Percentiles rank a stretch among this genome's conserved stretches.
Conservation (phyloP, 2,888 invertebrate genomes). For the Andricus quercusramuli region DNA sequence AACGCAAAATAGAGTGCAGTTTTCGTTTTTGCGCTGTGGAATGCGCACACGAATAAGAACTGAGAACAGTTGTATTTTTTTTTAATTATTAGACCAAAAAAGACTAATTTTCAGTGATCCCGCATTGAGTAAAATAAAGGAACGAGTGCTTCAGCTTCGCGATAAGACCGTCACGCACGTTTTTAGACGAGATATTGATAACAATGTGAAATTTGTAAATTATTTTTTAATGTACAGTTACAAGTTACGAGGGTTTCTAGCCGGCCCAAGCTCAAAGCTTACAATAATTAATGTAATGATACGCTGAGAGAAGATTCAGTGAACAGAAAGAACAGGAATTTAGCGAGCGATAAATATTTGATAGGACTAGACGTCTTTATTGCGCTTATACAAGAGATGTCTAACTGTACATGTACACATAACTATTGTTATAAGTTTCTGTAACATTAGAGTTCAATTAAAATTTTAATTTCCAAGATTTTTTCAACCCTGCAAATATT, state of each 20-base stretch:
- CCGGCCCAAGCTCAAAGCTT: constrained; percentile 72
- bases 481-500: constrained; percentile 17
- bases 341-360: constrained; percentile 57
- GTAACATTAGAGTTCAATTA: constrained; percentile 68
- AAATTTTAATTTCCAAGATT: constrained; percentile 50
- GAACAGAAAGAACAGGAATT: constrained; percentile 52
- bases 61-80: constrained; percentile 18
- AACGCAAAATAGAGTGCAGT: background rate
- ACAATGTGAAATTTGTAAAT: constrained; percentile 41
- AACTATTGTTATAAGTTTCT: constrained; percentile 63
- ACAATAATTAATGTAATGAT: constrained; percentile 68
- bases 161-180: constrained; percentile 30
- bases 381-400: constrained; percentile 65
- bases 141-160: constrained; percentile 12
- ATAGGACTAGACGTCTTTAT: constrained; percentile 66
- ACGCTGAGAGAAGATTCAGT: constrained; percentile 48
- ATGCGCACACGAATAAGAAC: constrained; percentile 17
- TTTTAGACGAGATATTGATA: constrained; percentile 48
- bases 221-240: constrained; percentile 41
- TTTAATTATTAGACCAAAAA: constrained; percentile 13
- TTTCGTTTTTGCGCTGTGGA: background rate
- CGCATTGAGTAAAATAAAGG: constrained; percentile 3
- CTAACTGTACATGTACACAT: constrained; percentile 67
- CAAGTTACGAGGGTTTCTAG: constrained; percentile 49
- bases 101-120: constrained; percentile 20